Conservation (phyloP, 2,888 invertebrate genomes). For the Mactromeris polynyma region DNA sequence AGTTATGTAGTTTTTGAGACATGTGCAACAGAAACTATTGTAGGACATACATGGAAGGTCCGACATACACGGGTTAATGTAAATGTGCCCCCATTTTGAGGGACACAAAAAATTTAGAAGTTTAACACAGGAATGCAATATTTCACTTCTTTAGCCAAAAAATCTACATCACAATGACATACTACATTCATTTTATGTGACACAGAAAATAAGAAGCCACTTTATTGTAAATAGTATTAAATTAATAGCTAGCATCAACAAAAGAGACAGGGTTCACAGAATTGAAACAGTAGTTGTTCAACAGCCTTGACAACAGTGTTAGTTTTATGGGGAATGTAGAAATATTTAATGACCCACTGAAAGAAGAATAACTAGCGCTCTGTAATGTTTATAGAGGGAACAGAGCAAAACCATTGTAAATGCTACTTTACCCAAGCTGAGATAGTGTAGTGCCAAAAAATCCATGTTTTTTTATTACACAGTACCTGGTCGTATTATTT, state of each 20-base stretch:
- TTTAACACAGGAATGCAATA: constrained; percentile 6
- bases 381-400: background rate
- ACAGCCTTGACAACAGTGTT: background rate
- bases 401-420: too few relatives aligned
- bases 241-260: background rate
- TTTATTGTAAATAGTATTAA: constrained; percentile 2
- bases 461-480: too few relatives aligned
- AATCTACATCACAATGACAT: background rate
- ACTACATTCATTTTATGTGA: background rate
- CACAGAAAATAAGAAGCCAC: background rate
- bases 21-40: too few relatives aligned
- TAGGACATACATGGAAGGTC: too few relatives aligned
- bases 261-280: background rate
- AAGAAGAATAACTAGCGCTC: background rate
- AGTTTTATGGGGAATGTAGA: constrained; percentile 5
- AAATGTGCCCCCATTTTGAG: background rate
- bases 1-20: too few relatives aligned
- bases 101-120: background rate
- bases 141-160: background rate
- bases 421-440: too few relatives aligned
- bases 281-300: constrained; percentile 10
- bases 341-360: background rate
- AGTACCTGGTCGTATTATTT: too few relatives aligned
- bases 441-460: too few relatives aligned
- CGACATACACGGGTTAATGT: background rate